Evolutionary conservation across 2,797 vertebrate species (phyloP).

Genomic region (Sebastes paucispinis): DNA sequence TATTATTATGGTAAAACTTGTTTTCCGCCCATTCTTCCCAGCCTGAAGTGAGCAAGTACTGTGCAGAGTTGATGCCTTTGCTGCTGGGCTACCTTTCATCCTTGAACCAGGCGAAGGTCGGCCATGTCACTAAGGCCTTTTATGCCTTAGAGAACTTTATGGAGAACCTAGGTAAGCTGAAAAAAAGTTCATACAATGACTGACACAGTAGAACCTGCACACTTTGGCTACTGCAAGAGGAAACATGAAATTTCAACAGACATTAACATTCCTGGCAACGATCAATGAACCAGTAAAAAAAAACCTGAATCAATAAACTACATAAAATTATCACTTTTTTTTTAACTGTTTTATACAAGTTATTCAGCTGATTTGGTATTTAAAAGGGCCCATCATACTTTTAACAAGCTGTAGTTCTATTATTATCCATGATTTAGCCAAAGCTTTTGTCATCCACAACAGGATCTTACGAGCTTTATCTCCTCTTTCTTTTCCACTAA

Average conservation of each 20-base stretch:
- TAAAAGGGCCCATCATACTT: background rate
- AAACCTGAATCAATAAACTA: background rate
- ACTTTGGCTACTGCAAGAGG: background rate
- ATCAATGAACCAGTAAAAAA: background rate
- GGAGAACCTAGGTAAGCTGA: conserved; percentile 88
- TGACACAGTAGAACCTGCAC: background rate
- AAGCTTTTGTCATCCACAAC: background rate
- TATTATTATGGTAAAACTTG: background rate
- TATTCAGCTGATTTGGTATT: background rate
- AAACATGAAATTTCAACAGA: background rate
- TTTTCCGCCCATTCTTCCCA: conserved; percentile 45
- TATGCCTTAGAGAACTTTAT: conserved; percentile 94
- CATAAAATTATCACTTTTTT: background rate
- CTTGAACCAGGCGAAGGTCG: conserved; percentile 81
- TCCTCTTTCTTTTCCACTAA: background rate
- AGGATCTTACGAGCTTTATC: background rate
- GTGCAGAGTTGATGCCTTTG: conserved; percentile 88
- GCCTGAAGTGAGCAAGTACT: conserved; percentile 90
- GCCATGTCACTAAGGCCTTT: conserved; percentile 90
- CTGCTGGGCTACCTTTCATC: conserved; percentile 87
- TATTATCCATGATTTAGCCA: background rate
- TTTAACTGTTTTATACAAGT: background rate
- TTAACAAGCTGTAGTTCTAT: background rate
- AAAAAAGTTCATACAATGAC: background rate
- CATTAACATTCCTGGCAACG: background rate